Base-by-base conservation (phyloP, 2,113 vertebrate species). In the Notiomystis cincta region DNA sequence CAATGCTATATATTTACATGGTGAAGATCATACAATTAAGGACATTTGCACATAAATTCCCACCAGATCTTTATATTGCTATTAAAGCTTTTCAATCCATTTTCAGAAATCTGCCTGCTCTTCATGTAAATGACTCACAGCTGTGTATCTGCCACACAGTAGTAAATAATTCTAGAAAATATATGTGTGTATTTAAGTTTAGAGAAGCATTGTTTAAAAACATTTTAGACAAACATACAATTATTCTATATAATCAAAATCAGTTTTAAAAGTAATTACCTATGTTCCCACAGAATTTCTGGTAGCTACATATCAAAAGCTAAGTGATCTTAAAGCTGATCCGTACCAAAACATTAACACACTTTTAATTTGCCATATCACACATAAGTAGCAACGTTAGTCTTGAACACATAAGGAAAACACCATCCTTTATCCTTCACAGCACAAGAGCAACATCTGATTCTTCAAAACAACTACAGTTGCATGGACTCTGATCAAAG, bases 111-210 rank as follows among this genome's bases (percentile, higher is more conserved):
- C 47, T 82, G 79, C 48, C 70, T 64, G 35, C 76, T 86, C 69
- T 82, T 95, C 65, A 87, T 77, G 50, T 78, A 92, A 95, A 96
- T 86, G 35, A 93, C 51, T 90, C 84, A 81, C 85, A 96, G 88
- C 82, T 94, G 95, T 73, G 51, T 71, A 77, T 92, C 82, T 92
- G 67, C 57, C 72, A 88, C 37, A 78, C 23, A 71, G 72, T 53
- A 95, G 90, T 86, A 95, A 96, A 95, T 64, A 92, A 93, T 37
- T 61, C 79, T 48, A 64, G 53, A 95, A 95, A 95, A 88, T 70
- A 58, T 11, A 54, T 58, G 42, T 62, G 44, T 69, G 45, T 45
- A 9, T 86, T 86, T 83, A 94, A 85, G 57, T 82, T 93, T 60
- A 86, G 54, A 58, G 51, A 90, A 83, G 71, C 58, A 94, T 71